Evolutionary conservation across 2,113 vertebrate species (phyloP), one percentile per base, ranked within the genome.

Genomic region (Shinisaurus crocodilurus): DNA sequence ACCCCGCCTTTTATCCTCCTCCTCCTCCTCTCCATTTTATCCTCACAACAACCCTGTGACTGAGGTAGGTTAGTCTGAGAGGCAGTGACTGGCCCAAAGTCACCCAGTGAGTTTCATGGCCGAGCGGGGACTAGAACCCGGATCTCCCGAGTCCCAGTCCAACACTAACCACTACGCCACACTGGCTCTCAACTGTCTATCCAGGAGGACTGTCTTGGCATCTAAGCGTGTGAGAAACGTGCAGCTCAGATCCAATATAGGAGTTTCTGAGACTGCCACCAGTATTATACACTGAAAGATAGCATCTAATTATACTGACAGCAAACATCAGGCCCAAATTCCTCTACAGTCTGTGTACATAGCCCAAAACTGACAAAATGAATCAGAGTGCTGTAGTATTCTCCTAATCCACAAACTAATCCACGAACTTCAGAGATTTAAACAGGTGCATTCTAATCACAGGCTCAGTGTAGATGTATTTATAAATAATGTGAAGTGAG

Each of bases 301-400:
- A 95, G 87, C 72, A 92, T 95, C 95, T 96, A 97, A 97, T 97
- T 97, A 97, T 94, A 96, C 96, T 94, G 95, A 97, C 96, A 90
- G 91, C 92, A 96, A 96, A 97, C 96, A 97, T 97, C 97, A 97
- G 95, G 96, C 95, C 96, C 95, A 97, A 97, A 97, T 97, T 97
- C 95, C 90, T 93, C 89, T 95, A 96, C 94, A 93, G 89, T 94
- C 85, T 94, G 95, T 93, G 95, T 94, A 96, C 95, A 92, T 95
- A 96, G 93, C 92, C 91, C 88, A 96, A 96, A 95, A 95, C 94
- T 96, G 95, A 95, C 91, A 93, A 97, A 97, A 96, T 97, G 97
- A 97, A 97, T 96, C 95, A 97, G 95, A 96, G 94, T 1, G n/a
- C 90, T 20, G 3, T 95, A 80, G 3, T 95, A 80, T 90, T 60